These are phyloP conservation scores for Acrobeloides nanus DNA, from an alignment of 2,888 invertebrate genomes.

Conservation along the genomic window DNA sequence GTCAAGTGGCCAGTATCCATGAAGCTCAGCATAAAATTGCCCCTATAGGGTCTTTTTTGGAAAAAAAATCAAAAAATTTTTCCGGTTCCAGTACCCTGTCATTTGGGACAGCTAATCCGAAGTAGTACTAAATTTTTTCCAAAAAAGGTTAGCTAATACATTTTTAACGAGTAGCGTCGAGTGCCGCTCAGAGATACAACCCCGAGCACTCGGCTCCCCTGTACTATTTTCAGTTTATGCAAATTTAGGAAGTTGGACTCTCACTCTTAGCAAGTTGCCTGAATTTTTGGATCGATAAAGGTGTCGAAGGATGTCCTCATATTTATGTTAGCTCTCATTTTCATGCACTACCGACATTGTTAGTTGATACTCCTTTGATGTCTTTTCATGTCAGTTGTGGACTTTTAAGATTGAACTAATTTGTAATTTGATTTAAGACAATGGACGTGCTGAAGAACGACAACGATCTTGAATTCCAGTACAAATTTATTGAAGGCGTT, in stretches of 20 bases:
- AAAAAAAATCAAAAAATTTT: too few relatives aligned
- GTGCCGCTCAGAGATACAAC: too few relatives aligned
- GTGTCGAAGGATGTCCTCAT: constrained; percentile 64
- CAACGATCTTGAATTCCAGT: constrained; percentile 46
- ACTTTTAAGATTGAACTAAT: background rate
- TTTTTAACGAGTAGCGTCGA: too few relatives aligned
- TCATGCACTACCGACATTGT: constrained; percentile 63
- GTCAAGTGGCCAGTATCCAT: too few relatives aligned
- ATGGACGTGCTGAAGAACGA: constrained; percentile 63
- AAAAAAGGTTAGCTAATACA: too few relatives aligned
- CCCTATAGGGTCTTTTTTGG: too few relatives aligned
- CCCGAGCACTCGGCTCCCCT: too few relatives aligned
- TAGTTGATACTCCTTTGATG: constrained; percentile 51
- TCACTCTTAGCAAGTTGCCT: constrained; percentile 68
- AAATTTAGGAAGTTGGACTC: constrained; percentile 66
- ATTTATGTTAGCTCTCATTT: constrained; percentile 73
- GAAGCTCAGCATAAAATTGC: too few relatives aligned
- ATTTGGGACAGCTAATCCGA: too few relatives aligned
- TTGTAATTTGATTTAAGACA: constrained; percentile 57
- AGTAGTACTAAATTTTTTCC: too few relatives aligned
- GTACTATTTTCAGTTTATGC: background rate
- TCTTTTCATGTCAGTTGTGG: constrained; percentile 12
- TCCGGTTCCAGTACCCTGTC: too few relatives aligned
- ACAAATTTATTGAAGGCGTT: constrained; percentile 60
- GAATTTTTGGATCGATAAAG: constrained; percentile 62